These are phyloP conservation scores for Halotydeus destructor DNA, from an alignment of 1,140 invertebrate species.

Conservation along the genomic window DNA sequence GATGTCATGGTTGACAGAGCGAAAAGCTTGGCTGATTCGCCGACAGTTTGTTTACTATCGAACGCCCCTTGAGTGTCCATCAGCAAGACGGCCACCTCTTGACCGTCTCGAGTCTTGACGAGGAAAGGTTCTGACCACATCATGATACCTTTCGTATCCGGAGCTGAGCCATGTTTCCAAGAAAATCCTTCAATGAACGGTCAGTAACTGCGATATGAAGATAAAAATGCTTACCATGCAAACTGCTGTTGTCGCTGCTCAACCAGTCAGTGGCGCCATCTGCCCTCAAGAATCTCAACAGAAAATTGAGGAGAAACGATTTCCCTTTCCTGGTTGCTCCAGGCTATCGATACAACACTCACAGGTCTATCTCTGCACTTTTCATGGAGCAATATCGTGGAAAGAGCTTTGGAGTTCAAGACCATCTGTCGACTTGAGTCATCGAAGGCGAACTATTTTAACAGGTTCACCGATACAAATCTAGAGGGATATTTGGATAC, in stretches of 20 bases:
- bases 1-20: conserved; percentile 39
- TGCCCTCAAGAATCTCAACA: conserved; percentile 59
- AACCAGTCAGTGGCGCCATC: neutral
- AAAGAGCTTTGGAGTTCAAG: too few species aligned
- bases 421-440: too few species aligned
- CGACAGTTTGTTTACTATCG: conserved; percentile 85
- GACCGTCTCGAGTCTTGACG: conserved; percentile 21
- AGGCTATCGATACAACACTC: too few species aligned
- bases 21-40: conserved; percentile 89
- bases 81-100: conserved; percentile 42
- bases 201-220: too few species aligned
- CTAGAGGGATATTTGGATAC: too few species aligned
- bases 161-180: conserved; percentile 78
- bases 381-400: too few species aligned
- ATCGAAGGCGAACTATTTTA: too few species aligned
- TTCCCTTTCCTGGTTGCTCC: conserved; percentile 97
- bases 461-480: too few species aligned
- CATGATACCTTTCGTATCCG: conserved; percentile 83
- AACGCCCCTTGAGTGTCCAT: conserved; percentile 96
- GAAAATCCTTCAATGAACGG: conserved; percentile 47
- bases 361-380: too few species aligned
- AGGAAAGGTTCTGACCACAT: conserved; percentile 84
- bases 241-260: too few species aligned
- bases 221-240: too few species aligned
- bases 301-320: conserved; percentile 78